Evolutionary conservation across 2,888 invertebrate species (phyloP).

Genomic region (Pedicia rivosa): DNA sequence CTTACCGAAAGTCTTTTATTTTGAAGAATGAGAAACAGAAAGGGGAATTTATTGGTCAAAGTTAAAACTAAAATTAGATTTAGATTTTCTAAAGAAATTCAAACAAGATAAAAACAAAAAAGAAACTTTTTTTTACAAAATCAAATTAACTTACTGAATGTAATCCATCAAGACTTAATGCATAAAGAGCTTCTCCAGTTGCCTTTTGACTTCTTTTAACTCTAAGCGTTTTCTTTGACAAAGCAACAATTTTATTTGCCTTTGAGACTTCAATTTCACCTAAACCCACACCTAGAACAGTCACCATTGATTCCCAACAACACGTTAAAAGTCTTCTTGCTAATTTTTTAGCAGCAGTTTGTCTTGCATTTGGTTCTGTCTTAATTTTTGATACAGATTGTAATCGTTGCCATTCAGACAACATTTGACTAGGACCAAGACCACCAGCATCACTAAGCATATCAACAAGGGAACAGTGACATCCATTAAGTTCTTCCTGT

Average conservation of each 20-base stretch:
- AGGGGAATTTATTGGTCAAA: no score
- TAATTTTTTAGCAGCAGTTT: conserved; percentile 64
- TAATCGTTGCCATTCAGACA: conserved; percentile 74
- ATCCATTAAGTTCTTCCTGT: conserved; percentile 21
- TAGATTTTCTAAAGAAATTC: no score
- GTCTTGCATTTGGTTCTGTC: conserved; percentile 48
- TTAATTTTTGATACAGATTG: conserved; percentile 56
- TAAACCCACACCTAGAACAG: conserved; percentile 66
- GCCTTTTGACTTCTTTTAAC: conserved; percentile 33
- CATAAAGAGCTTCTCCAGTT: conserved; percentile 61
- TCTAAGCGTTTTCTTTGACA: conserved; percentile 34
- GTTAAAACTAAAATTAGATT: no score
- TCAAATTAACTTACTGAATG: conserved; percentile 46
- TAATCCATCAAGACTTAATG: conserved; percentile 73
- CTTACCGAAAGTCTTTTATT: no score
- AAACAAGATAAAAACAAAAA: conserved; percentile 11
- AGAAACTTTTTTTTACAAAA: not conserved
- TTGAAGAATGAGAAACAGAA: no score
- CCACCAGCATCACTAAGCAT: conserved; percentile 62
- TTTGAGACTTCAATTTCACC: conserved; percentile 34
- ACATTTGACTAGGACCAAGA: conserved; percentile 61
- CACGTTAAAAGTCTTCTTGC: conserved; percentile 66
- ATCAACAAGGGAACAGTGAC: conserved; percentile 28
- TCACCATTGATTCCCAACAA: conserved; percentile 85
- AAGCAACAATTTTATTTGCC: conserved; percentile 40